phyloP scores from a whole-genome alignment of 2,797 vertebrate species.

The Eulemur albifrons region DNA sequence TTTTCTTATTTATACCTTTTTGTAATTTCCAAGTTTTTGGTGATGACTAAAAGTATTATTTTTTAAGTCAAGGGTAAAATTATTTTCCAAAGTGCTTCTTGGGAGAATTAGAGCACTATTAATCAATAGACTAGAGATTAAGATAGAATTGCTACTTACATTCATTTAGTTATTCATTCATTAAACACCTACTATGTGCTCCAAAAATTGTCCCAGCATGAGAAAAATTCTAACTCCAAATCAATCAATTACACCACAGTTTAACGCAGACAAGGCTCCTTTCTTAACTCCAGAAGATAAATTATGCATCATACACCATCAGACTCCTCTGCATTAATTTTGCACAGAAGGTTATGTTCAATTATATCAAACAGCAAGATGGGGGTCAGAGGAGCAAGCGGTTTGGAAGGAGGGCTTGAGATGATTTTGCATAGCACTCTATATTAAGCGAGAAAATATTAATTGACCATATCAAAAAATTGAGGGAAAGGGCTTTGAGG shows the following conservation, averaged over 20 bases:
- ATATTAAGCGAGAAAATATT: constrained; percentile 29
- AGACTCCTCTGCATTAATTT: constrained; percentile 19
- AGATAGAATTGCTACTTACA: neutral
- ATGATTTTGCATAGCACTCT: neutral
- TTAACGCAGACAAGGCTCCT: neutral
- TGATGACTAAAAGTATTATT: neutral
- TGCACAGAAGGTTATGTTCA: neutral
- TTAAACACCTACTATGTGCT: neutral
- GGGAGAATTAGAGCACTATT: neutral
- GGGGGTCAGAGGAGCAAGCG: neutral
- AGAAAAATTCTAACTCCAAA: constrained; percentile 54
- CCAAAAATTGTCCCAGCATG: neutral
- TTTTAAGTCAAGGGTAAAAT: constrained; percentile 19
- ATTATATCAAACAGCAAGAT: neutral
- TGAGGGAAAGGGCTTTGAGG: neutral
- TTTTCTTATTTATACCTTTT: neutral
- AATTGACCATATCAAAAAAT: neutral
- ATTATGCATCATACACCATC: neutral
- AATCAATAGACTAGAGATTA: neutral
- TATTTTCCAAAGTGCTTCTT: constrained; percentile 23
- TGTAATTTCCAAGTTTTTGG: neutral
- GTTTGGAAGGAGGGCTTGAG: neutral
- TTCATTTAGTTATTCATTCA: constrained; percentile 15
- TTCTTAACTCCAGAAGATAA: constrained; percentile 14
- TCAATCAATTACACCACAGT: constrained; percentile 13